Evolutionary conservation across 1,140 invertebrate genomes (phyloP).

Genomic region (Zaprionus davidi): DNA sequence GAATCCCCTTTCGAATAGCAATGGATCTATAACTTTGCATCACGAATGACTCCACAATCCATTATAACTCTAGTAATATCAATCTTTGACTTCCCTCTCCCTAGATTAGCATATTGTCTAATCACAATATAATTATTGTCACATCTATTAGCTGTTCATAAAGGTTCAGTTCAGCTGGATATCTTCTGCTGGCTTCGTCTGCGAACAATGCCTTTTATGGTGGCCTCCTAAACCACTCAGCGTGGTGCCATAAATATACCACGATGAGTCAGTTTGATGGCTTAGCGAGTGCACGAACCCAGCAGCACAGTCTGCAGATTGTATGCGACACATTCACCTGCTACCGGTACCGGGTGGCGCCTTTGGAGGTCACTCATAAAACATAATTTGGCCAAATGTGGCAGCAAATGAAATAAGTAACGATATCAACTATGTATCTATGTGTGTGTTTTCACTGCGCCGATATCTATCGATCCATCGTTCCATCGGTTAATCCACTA

Average conservation of each 20-base stretch:
- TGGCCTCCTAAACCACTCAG: slow-evolving; percentile 49
- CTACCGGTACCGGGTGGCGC: neutral
- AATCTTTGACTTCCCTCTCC: neutral
- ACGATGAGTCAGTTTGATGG: slow-evolving; percentile 53
- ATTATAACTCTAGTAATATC: neutral
- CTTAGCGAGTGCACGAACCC: slow-evolving; percentile 17
- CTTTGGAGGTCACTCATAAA: slow-evolving; percentile 64
- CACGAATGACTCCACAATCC: neutral
- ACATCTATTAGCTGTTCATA: slow-evolving; percentile 2
- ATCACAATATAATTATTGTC: slow-evolving; percentile 5
- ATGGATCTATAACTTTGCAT: neutral
- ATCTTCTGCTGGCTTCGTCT: slow-evolving; percentile 13
- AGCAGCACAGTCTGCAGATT: neutral
- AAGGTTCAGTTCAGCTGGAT: neutral
- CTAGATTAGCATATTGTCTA: neutral
- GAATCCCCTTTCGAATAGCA: neutral
- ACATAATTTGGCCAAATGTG: slow-evolving; percentile 60
- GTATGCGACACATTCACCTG: slow-evolving; percentile 56
- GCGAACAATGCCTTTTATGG: slow-evolving; percentile 47
- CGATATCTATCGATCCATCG: neutral
- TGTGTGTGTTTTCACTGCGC: no score
- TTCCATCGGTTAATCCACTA: slow-evolving; percentile 28
- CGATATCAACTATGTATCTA: neutral
- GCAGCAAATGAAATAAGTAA: slow-evolving; percentile 7
- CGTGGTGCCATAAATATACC: slow-evolving; percentile 22